phyloP scores from a whole-genome alignment of 64 coral and sea anemone genomes.

The Montipora capricornis region DNA sequence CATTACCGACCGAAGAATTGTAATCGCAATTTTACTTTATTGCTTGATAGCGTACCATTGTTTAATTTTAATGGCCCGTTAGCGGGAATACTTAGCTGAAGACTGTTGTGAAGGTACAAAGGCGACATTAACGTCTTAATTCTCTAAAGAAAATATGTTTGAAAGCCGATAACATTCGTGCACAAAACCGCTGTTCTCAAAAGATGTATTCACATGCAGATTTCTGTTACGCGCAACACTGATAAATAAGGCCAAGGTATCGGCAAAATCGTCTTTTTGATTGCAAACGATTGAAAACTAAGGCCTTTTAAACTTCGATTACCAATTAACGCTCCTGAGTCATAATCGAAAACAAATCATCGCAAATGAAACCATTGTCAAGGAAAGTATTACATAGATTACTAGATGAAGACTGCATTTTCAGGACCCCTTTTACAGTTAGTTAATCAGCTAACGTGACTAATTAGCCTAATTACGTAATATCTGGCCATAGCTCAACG shows the following conservation, averaged over 20 bases:
- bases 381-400: background rate
- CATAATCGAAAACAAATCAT: background rate
- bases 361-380: background rate
- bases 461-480: too few species aligned
- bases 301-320: background rate
- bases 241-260: background rate
- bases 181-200: background rate
- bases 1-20: background rate
- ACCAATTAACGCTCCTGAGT: too few species aligned
- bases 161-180: background rate
- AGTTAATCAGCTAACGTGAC: too few species aligned
- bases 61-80: background rate
- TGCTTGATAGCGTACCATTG: background rate
- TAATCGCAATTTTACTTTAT: too few species aligned
- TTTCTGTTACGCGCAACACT: background rate
- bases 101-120: background rate
- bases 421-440: too few species aligned
- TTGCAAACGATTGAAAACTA: background rate
- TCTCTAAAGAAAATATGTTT: background rate
- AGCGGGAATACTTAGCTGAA: background rate
- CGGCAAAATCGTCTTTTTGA: background rate
- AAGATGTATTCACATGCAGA: background rate
- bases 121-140: background rate
- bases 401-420: too few species aligned
- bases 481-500: too few species aligned